phyloP scores from a whole-genome alignment of 2,888 invertebrate species.

The Allophyes oxyacanthae region DNA sequence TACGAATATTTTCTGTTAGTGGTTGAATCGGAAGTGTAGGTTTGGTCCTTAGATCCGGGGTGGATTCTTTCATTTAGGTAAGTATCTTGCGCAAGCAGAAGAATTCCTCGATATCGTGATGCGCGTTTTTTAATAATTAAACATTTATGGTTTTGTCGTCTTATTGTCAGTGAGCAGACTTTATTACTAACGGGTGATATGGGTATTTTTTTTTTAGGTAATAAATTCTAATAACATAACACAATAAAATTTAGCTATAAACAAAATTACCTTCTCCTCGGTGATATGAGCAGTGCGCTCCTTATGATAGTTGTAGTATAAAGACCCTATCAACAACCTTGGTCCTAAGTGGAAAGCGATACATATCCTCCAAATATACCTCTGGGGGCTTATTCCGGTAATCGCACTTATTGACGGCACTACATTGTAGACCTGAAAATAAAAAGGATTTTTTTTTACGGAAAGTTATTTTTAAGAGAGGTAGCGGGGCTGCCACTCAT shows the following conservation, averaged over 20 bases:
- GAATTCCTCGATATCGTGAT: no score
- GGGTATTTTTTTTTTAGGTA: no score
- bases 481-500: no score
- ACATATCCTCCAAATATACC: slow-evolving; percentile 97
- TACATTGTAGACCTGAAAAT: slow-evolving; percentile 95
- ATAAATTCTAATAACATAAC: no score
- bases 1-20: slow-evolving; percentile 6
- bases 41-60: neutral
- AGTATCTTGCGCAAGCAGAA: no score
- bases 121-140: no score
- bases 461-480: no score
- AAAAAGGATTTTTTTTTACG: neutral
- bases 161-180: no score
- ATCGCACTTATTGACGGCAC: slow-evolving; percentile 98
- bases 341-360: slow-evolving; percentile 98
- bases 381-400: slow-evolving; percentile 97
- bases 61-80: no score
- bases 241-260: neutral
- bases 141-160: no score
- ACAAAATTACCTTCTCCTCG: slow-evolving; percentile 81
- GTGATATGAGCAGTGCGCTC: slow-evolving; percentile 90
- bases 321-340: slow-evolving; percentile 95
- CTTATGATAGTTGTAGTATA: slow-evolving; percentile 95
- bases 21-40: no score
- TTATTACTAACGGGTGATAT: no score